phyloP scores from a whole-genome alignment of 2,797 vertebrate genomes.

The Serranus cabrilla region DNA sequence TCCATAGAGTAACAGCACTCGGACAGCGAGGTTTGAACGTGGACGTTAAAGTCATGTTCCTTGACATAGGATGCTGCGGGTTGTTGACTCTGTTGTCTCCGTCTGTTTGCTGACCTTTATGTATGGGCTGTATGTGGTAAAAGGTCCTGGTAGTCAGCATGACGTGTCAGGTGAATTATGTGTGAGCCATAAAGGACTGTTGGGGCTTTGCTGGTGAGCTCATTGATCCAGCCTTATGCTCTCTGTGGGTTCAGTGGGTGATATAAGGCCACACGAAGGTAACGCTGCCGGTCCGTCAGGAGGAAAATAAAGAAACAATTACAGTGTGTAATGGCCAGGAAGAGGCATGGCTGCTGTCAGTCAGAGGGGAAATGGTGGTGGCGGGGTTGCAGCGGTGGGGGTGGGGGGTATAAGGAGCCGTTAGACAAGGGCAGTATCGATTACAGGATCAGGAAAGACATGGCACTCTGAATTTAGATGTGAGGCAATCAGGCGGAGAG shows the following conservation, averaged over 20 bases:
- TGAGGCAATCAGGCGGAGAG: conserved; percentile 69
- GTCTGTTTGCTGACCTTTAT: conserved; percentile 32
- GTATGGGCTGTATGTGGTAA: conserved; percentile 17
- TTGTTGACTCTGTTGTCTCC: conserved; percentile 32
- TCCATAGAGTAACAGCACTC: background rate
- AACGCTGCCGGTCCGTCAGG: conserved; percentile 36
- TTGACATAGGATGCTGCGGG: conserved; percentile 18
- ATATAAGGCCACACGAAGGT: conserved; percentile 46
- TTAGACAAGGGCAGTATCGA: conserved; percentile 75
- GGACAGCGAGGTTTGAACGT: background rate
- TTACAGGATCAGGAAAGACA: conserved; percentile 67
- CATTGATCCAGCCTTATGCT: conserved; percentile 56
- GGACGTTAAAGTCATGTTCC: conserved; percentile 12
- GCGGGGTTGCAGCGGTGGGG: conserved; percentile 8
- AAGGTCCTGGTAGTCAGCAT: conserved; percentile 17
- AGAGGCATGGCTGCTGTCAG: conserved; percentile 75
- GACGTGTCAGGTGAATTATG: conserved; percentile 41
- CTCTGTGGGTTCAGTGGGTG: conserved; percentile 43
- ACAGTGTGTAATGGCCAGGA: conserved; percentile 72
- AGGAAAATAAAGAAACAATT: conserved; percentile 81
- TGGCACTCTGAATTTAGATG: conserved; percentile 59
- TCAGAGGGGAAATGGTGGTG: conserved; percentile 30
- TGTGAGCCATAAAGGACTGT: conserved; percentile 45
- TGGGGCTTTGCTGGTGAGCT: conserved; percentile 35
- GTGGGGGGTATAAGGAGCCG: conserved; percentile 31